Evolutionary conservation across 2,113 vertebrate genomes (phyloP).

Genomic region (Neogobius melanostomus): DNA sequence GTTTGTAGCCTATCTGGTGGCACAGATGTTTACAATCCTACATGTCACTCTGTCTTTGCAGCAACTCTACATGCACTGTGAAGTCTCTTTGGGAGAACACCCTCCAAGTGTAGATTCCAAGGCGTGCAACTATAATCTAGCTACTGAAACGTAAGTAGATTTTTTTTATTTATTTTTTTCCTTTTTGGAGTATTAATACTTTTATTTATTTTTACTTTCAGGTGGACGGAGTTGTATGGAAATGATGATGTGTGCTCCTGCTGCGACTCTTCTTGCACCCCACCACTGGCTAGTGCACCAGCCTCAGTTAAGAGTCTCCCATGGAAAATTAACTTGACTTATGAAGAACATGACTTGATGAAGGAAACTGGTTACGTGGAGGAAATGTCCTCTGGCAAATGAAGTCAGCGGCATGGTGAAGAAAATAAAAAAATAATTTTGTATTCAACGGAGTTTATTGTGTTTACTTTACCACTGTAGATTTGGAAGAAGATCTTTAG

Average conservation of each 20-base stretch:
- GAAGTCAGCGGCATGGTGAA: not conserved
- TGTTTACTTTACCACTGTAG: no score
- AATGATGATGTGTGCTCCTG: constrained; percentile 50
- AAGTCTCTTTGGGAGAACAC: constrained; percentile 31
- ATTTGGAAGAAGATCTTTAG: no score
- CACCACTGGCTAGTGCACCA: not conserved
- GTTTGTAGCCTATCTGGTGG: no score
- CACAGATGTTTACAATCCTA: rapidly evolving
- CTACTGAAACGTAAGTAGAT: constrained; percentile 17
- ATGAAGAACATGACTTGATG: not conserved
- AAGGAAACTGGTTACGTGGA: constrained; percentile 11
- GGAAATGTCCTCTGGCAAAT: constrained; percentile 13
- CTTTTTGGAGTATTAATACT: not conserved
- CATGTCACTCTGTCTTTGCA: constrained; percentile 19
- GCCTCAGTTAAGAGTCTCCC: constrained; percentile 31
- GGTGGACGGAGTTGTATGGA: constrained; percentile 71
- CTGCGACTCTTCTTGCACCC: constrained; percentile 52
- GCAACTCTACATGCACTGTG: constrained; percentile 71
- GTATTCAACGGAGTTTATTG: no score
- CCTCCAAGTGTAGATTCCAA: constrained; percentile 47
- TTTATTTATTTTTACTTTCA: constrained; percentile 20
- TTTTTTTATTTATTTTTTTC: not conserved
- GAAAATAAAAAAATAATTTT: no score
- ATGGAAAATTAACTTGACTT: constrained; percentile 41
- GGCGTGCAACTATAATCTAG: constrained; percentile 59